These are phyloP conservation scores for Aphis craccivora DNA, from an alignment of 1,140 invertebrate species.

Conservation along the genomic window DNA sequence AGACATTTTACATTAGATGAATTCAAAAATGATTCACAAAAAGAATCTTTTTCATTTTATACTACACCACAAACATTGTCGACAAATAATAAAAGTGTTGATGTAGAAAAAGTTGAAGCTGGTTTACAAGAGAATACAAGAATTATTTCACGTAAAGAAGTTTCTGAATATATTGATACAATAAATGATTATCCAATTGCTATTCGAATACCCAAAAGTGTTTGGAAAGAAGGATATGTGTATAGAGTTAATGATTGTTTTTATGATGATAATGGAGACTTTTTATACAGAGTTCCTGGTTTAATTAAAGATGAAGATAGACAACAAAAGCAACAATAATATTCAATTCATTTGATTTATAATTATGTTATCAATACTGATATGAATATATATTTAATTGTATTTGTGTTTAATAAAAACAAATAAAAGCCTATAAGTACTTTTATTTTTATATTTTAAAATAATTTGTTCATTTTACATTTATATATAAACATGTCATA, in stretches of 20 bases:
- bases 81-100: neutral
- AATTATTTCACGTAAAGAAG: conserved; percentile 15
- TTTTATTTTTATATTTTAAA: neutral
- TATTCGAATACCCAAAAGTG: conserved; percentile 59
- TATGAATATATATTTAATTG: neutral
- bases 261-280: conserved; percentile 78
- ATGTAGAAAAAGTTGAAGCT: neutral
- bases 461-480: neutral
- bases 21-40: neutral
- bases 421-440: no score
- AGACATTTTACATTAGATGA: conserved; percentile 39
- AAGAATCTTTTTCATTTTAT: neutral
- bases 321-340: neutral
- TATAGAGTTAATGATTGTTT: conserved; percentile 75
- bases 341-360: neutral
- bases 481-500: neutral
- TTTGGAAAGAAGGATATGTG: conserved; percentile 48
- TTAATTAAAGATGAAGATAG: conserved; percentile 63
- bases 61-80: neutral
- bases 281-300: conserved; percentile 78
- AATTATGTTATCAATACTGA: neutral
- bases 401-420: neutral
- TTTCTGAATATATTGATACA: conserved; percentile 32
- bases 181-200: conserved; percentile 51
- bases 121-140: conserved; percentile 38